Percentiles rank a stretch among this genome's conserved stretches.
Conservation (phyloP, 2,113 vertebrate genomes). For the Sula dactylatra region DNA sequence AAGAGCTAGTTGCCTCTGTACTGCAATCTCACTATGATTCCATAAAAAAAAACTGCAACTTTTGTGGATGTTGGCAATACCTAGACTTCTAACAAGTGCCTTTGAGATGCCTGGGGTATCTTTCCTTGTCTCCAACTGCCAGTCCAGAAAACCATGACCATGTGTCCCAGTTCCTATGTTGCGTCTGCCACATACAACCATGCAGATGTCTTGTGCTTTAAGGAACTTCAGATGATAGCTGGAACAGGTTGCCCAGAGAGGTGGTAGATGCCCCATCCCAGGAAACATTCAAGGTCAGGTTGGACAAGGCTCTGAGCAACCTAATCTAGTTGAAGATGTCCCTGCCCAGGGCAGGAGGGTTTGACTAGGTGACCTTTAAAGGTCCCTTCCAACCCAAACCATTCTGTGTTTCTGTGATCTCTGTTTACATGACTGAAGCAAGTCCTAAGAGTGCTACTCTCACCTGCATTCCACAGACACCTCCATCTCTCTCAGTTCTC, state of each 20-base stretch:
- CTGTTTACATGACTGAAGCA: background rate
- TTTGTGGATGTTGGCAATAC: background rate
- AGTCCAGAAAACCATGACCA: background rate
- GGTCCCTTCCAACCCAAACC: background rate
- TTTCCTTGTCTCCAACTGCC: background rate
- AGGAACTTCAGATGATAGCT: background rate
- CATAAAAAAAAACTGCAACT: background rate
- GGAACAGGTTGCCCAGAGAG: background rate
- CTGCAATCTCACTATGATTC: background rate
- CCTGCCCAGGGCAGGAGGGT: background rate
- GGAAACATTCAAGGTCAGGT: background rate
- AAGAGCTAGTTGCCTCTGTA: background rate
- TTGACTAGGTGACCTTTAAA: background rate
- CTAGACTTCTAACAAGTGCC: background rate
- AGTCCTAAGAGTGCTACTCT: background rate
- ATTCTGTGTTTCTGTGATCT: background rate
- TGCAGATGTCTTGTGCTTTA: background rate
- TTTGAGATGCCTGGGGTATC: background rate
- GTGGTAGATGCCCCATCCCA: background rate
- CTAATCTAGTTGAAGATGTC: background rate
- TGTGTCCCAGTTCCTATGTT: background rate
- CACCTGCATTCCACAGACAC: background rate
- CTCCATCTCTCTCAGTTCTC: background rate
- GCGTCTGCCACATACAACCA: rapidly evolving
- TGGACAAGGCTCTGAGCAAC: background rate